phyloP scores from a whole-genome alignment of 2,797 vertebrate genomes.

The Bradypodion pumilum region DNA sequence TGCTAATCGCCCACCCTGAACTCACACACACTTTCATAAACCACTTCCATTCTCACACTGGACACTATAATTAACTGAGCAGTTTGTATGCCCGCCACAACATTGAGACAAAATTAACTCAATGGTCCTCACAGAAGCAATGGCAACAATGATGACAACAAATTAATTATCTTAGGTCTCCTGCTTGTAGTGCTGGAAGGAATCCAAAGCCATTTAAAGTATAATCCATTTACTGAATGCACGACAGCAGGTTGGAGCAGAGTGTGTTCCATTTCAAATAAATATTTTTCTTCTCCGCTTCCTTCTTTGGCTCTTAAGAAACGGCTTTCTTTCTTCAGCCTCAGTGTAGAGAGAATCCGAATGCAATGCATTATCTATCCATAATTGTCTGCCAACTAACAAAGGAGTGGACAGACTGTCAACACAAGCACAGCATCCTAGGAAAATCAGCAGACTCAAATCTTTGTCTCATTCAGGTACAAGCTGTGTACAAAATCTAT shows the following conservation, averaged over 20 bases:
- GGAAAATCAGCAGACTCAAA: background rate
- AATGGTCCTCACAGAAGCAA: background rate
- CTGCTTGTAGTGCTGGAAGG: background rate
- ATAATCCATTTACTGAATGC: background rate
- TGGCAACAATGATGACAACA: no score
- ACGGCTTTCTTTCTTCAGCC: background rate
- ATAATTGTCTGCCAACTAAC: background rate
- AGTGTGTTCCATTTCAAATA: background rate
- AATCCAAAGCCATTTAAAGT: background rate
- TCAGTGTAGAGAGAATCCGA: background rate
- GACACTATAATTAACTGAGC: no score
- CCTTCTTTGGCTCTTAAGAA: background rate
- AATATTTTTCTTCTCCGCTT: background rate
- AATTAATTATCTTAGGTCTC: background rate
- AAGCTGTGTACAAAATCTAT: background rate
- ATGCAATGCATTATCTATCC: background rate
- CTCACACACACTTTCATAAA: background rate
- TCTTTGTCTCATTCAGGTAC: background rate
- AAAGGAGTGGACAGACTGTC: accelerated
- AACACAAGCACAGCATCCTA: background rate
- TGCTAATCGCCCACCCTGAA: no score
- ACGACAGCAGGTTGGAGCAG: background rate
- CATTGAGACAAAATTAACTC: background rate
- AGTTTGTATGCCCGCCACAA: background rate
- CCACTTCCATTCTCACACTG: background rate